phyloP scores from a whole-genome alignment of 2,113 vertebrate species.

The Oxyruncus cristatus region DNA sequence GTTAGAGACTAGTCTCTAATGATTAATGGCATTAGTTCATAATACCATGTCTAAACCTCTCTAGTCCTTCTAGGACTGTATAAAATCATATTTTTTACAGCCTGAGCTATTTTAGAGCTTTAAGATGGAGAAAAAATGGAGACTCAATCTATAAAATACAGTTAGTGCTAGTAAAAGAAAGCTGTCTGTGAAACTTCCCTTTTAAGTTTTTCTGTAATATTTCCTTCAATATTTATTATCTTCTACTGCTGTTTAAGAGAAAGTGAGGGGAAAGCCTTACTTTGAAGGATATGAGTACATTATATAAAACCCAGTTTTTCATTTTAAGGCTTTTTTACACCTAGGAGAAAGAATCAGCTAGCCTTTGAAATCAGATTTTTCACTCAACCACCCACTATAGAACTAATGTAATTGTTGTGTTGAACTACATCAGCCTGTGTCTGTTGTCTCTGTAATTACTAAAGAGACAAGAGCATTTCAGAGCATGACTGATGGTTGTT shows the following conservation, averaged over 20 bases:
- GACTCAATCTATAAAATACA: constrained; percentile 3
- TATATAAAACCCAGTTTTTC: background rate
- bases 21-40: constrained; percentile 41
- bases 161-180: background rate
- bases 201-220: constrained; percentile 10
- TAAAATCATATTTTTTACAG: constrained; percentile 27
- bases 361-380: constrained; percentile 42
- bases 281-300: background rate
- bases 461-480: background rate
- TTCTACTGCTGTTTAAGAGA: constrained; percentile 2
- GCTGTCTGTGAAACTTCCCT: background rate
- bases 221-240: constrained; percentile 38
- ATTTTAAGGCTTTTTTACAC: constrained; percentile 24
- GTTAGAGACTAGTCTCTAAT: background rate
- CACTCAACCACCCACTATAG: background rate
- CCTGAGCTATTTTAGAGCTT: background rate
- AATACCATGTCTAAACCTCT: background rate
- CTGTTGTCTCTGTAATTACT: constrained; percentile 7
- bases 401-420: background rate
- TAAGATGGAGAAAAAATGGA: constrained; percentile 33
- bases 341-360: background rate
- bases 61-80: background rate
- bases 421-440: background rate
- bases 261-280: background rate
- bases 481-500: background rate